These are phyloP conservation scores for Ammodramus savannarum DNA, from an alignment of 2,113 vertebrate genomes.

Conservation along the genomic window DNA sequence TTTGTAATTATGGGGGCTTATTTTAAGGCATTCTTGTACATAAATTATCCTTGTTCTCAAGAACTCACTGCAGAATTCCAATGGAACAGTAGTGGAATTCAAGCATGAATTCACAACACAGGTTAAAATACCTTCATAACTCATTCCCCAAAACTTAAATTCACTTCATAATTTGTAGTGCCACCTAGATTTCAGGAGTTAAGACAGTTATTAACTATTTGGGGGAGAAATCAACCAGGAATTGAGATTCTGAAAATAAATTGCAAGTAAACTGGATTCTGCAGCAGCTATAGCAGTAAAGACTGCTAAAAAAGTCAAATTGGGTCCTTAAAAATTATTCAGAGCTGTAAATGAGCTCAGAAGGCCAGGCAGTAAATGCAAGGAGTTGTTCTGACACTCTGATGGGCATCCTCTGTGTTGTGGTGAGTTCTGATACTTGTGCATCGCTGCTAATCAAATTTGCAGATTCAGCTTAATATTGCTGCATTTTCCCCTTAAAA, in stretches of 20 bases:
- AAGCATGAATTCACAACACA: neutral
- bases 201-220: neutral
- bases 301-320: neutral
- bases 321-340: neutral
- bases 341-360: neutral
- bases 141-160: neutral
- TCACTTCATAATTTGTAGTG: neutral
- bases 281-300: fast-evolving
- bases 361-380: neutral
- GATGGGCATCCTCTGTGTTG: neutral
- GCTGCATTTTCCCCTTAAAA: neutral
- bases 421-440: neutral
- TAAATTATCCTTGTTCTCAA: conserved; percentile 62
- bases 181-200: neutral
- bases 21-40: conserved; percentile 76
- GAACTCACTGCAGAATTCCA: conserved; percentile 45
- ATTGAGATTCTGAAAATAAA: neutral
- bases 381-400: neutral
- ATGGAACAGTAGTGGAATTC: conserved; percentile 30
- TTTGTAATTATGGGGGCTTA: conserved; percentile 84
- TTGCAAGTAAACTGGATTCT: neutral
- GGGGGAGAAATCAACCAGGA: neutral
- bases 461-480: neutral
- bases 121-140: neutral
- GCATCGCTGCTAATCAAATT: neutral